Evolutionary conservation across 2,888 invertebrate genomes (phyloP).

Genomic region (Nomada ruficornis): DNA sequence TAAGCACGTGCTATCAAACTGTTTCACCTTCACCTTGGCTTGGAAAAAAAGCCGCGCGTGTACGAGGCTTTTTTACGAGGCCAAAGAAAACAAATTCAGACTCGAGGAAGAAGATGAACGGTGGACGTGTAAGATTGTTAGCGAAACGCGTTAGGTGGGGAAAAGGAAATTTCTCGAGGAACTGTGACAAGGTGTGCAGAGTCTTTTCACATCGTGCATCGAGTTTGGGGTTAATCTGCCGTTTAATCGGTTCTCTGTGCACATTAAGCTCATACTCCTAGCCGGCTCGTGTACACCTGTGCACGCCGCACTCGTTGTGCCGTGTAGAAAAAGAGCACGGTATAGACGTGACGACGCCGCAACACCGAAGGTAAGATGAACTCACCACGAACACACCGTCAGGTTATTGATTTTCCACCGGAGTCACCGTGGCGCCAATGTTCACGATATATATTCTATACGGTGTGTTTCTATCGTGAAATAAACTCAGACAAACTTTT

Average conservation of each 20-base stretch:
- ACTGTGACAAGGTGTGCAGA: neutral
- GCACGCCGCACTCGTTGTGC: neutral
- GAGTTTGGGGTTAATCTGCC: slow-evolving; percentile 33
- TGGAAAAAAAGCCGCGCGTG: slow-evolving; percentile 1
- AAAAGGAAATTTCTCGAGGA: neutral
- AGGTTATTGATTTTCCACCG: slow-evolving; percentile 81
- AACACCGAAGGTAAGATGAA: slow-evolving; percentile 68
- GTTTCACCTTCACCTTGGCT: slow-evolving; percentile 22
- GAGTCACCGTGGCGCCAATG: slow-evolving; percentile 82
- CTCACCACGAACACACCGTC: slow-evolving; percentile 69
- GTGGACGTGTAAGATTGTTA: neutral
- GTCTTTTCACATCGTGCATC: neutral
- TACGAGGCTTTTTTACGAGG: neutral
- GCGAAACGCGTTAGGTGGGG: neutral
- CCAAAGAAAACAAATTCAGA: neutral
- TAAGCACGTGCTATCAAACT: too few relatives aligned
- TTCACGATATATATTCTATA: slow-evolving; percentile 39
- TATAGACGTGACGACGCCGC: slow-evolving; percentile 27
- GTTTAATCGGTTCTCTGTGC: slow-evolving; percentile 50
- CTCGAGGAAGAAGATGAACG: neutral
- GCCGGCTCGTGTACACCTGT: slow-evolving; percentile 28
- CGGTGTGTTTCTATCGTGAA: slow-evolving; percentile 14
- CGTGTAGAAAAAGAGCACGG: slow-evolving; percentile 42
- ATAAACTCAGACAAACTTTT: neutral
- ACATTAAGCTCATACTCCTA: slow-evolving; percentile 39